Base-by-base conservation (phyloP, 2,888 invertebrate genomes). In the Drosophila siamana region DNA sequence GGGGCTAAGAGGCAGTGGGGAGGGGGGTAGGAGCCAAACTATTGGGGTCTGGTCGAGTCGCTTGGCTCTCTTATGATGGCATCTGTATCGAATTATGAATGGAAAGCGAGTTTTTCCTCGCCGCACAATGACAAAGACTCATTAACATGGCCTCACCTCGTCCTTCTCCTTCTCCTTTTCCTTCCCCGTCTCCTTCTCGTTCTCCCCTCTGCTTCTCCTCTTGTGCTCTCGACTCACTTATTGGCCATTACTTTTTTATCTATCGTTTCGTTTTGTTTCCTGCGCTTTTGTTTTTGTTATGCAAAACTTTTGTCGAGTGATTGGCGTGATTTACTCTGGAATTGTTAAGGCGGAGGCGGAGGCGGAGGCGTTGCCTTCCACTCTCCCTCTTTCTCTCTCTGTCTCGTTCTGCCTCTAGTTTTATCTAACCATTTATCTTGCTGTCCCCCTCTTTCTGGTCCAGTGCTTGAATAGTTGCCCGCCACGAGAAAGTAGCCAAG, bases 21-120 rank as follows among this genome's bases (percentile, higher is more conserved):
- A 16, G 11, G 15, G 3, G 22, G 22, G 13, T 38, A 28, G 50
- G 24, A 69, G 59, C 51, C 51, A 59, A 71, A 75, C 61, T 71
- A 75, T 70, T 74, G 66, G 55, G 52, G 71, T 46, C 36, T 54
- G 28, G 19, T 16, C 13, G 19, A 15, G 22, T 26, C 13, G 19
- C 55, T 30, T 11, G 46, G 28, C 26, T 64, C 51, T 70, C 15
- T 50, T 61, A 33, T 67, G 70, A 26, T 70, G 75, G 47, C 74
- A 83, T 71, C 70, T 77, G 71, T 71, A 80, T 69, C 74, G 78
- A 80, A 78, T 83, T 80, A 80, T 83, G 80, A 80, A 83, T 74
- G 74, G 67, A 61, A 56, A 65, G 51, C 66, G 66, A 75, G 51
- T 64, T 66, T 65, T 57, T 60, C 33, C 63, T n/a, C 11, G 4